phyloP scores from a whole-genome alignment of 1,140 invertebrate species.

The Brevipalpus yothersi region DNA sequence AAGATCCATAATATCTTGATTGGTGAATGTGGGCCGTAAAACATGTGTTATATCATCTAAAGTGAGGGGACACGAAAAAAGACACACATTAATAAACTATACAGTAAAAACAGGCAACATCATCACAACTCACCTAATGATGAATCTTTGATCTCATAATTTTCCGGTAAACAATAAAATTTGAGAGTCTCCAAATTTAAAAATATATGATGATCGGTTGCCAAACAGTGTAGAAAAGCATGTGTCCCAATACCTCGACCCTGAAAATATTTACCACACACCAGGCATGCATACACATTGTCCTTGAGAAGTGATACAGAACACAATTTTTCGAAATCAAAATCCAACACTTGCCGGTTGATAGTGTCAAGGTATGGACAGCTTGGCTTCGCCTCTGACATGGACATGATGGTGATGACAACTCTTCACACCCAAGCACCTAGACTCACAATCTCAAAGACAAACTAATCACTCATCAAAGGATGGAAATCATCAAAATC shows the following conservation, averaged over 20 bases:
- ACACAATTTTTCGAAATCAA: conserved; percentile 99
- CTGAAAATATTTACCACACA: conserved; percentile 99
- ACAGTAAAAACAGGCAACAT: not conserved
- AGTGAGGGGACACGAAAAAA: not conserved
- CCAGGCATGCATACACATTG: conserved; percentile 98
- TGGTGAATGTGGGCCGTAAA: conserved; percentile 82
- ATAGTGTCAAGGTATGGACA: conserved; percentile 94
- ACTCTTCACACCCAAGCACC: too few relatives aligned
- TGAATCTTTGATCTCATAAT: conserved; percentile 98
- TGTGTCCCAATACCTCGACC: conserved; percentile 89
- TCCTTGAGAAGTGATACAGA: conserved; percentile 91
- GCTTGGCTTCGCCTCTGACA: conserved; percentile 12
- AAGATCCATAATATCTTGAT: conserved; percentile 47
- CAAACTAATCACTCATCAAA: too few relatives aligned
- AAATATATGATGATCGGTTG: conserved; percentile 91
- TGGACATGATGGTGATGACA: not conserved
- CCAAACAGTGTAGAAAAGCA: conserved; percentile 94
- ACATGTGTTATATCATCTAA: conserved; percentile 39
- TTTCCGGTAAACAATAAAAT: conserved; percentile 97
- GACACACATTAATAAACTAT: not conserved
- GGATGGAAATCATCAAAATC: too few relatives aligned
- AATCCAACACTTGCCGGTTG: conserved; percentile 82
- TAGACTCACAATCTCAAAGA: too few relatives aligned
- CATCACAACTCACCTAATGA: conserved; percentile 40
- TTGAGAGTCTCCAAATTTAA: conserved; percentile 86